Evolutionary conservation across 2,888 invertebrate species (phyloP).

Genomic region (Beris morrisii): DNA sequence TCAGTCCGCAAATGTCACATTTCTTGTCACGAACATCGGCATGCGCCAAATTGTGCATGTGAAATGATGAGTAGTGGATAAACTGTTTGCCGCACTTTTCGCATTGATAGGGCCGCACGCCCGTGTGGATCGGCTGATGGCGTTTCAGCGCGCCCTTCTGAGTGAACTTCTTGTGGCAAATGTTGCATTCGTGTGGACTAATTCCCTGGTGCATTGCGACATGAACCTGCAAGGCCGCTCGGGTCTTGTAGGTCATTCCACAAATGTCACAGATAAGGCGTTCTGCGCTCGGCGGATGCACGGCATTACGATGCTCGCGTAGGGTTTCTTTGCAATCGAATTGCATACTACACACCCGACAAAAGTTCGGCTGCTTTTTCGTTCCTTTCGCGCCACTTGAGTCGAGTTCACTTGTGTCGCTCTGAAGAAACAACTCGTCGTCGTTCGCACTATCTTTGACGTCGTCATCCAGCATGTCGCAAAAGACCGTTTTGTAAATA

Average conservation of each 20-base stretch:
- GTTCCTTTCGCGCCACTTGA: background rate
- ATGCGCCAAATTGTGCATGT: slow-evolving; percentile 56
- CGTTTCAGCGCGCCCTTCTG: slow-evolving; percentile 60
- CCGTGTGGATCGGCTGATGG: slow-evolving; percentile 60
- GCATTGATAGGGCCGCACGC: slow-evolving; percentile 56
- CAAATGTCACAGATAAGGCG: slow-evolving; percentile 54
- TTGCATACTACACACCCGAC: slow-evolving; percentile 34
- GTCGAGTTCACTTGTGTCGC: too few species aligned
- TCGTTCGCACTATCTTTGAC: slow-evolving; percentile 14
- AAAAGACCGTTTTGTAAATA: too few species aligned
- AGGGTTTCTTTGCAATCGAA: slow-evolving; percentile 30
- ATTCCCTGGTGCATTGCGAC: slow-evolving; percentile 59
- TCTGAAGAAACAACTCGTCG: background rate
- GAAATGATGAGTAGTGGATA: slow-evolving; percentile 55
- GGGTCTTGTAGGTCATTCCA: slow-evolving; percentile 59
- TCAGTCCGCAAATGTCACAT: slow-evolving; percentile 53
- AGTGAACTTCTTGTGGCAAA: slow-evolving; percentile 60
- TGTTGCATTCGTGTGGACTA: slow-evolving; percentile 57
- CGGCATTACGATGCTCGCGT: slow-evolving; percentile 28
- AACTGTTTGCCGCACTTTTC: slow-evolving; percentile 56
- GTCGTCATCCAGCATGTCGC: background rate
- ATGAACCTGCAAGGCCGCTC: slow-evolving; percentile 58
- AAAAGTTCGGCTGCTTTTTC: slow-evolving; percentile 16
- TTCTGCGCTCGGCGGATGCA: slow-evolving; percentile 9
- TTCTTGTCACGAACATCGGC: slow-evolving; percentile 44